Evolutionary conservation across 2,888 invertebrate genomes (phyloP).

Genomic region (Allacma fusca): DNA sequence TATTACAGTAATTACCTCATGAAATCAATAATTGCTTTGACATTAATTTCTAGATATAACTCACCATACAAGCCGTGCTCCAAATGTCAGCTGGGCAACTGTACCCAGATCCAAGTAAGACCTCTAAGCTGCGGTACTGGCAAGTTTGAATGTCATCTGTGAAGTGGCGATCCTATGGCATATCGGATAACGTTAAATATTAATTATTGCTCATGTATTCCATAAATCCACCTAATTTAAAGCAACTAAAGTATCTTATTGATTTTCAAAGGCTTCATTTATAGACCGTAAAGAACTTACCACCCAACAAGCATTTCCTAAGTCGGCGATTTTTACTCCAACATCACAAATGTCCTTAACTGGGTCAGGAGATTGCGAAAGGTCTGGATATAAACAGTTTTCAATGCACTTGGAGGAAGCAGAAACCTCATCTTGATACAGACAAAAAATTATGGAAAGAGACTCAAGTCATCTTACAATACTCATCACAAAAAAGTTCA

Average conservation of each 20-base stretch:
- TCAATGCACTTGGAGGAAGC: neutral
- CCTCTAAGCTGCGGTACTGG: slow-evolving; percentile 96
- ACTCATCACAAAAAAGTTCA: too few species aligned
- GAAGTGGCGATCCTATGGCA: slow-evolving; percentile 83
- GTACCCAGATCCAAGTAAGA: slow-evolving; percentile 94
- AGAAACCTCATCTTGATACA: neutral
- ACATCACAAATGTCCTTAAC: slow-evolving; percentile 79
- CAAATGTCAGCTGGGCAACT: slow-evolving; percentile 98
- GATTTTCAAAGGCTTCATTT: too few species aligned
- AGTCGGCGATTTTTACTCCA: slow-evolving; percentile 96
- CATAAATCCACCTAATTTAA: too few species aligned
- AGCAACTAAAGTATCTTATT: too few species aligned
- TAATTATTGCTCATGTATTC: too few species aligned
- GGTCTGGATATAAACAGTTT: neutral
- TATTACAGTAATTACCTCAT: too few species aligned
- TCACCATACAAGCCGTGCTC: slow-evolving; percentile 96
- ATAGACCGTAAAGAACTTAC: slow-evolving; percentile 47
- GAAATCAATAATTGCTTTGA: too few species aligned
- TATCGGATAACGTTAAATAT: neutral
- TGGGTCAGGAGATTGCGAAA: slow-evolving; percentile 7
- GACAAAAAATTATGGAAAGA: too few species aligned
- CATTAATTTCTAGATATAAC: neutral
- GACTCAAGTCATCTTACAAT: too few species aligned
- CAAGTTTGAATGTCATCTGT: slow-evolving; percentile 99
- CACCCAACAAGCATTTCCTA: slow-evolving; percentile 99